Base-by-base conservation (phyloP, 2,113 vertebrate genomes). In the Tiliqua scincoides region DNA sequence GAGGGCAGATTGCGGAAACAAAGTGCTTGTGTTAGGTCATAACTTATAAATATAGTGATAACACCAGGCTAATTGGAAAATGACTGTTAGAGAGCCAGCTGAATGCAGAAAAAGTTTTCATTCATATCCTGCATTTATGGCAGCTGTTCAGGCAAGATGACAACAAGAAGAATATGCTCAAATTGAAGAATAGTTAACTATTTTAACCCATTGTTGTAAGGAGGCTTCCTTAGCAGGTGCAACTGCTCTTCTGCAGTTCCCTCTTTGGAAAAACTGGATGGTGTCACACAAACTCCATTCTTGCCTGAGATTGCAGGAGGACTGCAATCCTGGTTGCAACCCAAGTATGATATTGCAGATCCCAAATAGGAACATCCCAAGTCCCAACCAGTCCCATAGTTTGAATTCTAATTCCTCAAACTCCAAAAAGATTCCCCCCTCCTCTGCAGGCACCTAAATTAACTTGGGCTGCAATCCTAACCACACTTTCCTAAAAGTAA, bases 21-120 rank as follows among this genome's bases (percentile, higher is more conserved):
- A 87, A 88, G 61, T 72, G 35, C 89, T 93, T 88, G 89, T 72
- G 71, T 18, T 30, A 88, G 83, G 68, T 79, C 82, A 70, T 78
- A 88, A 93, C 88, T 91, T 85, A 85, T 61, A 89, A 93, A 43
- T 15, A 89, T 85, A 83, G 85, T 90, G 71, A 91, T 93, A 89
- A 91, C 67, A 81, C 75, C 40, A 83, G 82, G 90, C 82, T 87
- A 89, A 93, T 87, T 90, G 89, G 79, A 83, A 67, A 83, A 71
- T 59, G 43, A 85, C 27, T 27, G 57, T 73, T n/a, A 18, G 18
- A 23, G 30, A 48, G 4, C 87, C 43, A 37, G 79, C 73, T 79
- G 88, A 43, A 52, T 83, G 86, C 0, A 0, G 37, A 89, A 90
- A 18, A 25, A 18, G 62, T n/a, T 52, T 52, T 54, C 0, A 87